Evolutionary conservation across 2,113 vertebrate species (phyloP), one percentile per base, ranked within the genome.

Genomic region (Caranx melampygus): DNA sequence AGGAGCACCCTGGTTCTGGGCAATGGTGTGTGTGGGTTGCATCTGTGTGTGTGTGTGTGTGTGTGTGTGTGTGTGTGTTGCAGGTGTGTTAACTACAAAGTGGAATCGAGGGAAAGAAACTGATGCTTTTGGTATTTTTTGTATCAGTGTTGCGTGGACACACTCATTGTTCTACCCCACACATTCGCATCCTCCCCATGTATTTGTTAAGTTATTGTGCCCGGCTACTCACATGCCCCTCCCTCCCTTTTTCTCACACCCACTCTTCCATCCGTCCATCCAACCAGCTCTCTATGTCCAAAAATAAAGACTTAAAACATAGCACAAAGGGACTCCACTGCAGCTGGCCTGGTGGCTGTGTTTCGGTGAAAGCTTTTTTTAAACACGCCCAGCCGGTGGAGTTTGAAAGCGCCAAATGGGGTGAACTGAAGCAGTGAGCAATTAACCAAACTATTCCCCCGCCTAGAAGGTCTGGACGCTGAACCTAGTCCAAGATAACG

Each of bases 281-380:
- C 64, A 83, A 78, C 52, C 72, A 69, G 52, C 75, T 33, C 54
- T 69, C 69, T 61, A 12, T 49, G 74, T 68, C 77, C 77, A 84
- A 83, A 86, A 88, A 77, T 82, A 89, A 89, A 84, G 79, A 79
- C 78, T 70, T 67, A 47, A 87, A 72, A 84, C 86, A 85, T 79
- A 85, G 83, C 77, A 89, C 78, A 90, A 83, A 87, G 58, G 55
- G 80, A 69, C 74, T 84, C 81, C 74, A 84, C 81, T 82, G 84
- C 6, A 5, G 79, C 60, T 42, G 31, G 73, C 74, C 45, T 76
- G 76, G 74, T 78, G 66, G 60, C 58, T 45, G 61, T 73, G 77
- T 85, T 81, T 74, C 51, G 60, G 63, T 61, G 54, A 54, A 60
- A 45, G 61, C 15, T 16, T 78, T 83, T 70, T 75, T 73, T 51